Percentiles rank a stretch among this genome's conserved stretches.
Evolutionary conservation across 2,888 invertebrate species (phyloP).

Genomic region (Watsonalla binaria): DNA sequence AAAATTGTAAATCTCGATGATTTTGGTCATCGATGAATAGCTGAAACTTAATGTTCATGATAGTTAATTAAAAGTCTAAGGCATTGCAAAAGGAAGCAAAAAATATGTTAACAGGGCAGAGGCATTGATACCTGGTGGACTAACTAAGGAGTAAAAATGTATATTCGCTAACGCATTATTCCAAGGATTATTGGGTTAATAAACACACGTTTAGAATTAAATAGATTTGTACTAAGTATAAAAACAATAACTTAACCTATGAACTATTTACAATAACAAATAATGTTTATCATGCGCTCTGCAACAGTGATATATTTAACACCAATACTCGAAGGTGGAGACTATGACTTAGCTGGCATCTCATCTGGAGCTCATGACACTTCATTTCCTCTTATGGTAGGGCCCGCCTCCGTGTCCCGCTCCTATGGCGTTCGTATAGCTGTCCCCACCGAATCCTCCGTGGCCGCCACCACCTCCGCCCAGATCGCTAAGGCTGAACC

Average conservation of each 20-base stretch:
- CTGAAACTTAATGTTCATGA: too few relatives aligned
- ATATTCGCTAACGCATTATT: too few relatives aligned
- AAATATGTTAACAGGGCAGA: too few relatives aligned
- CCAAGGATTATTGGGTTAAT: not conserved
- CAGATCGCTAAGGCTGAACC: constrained; percentile 28
- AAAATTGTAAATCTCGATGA: too few relatives aligned
- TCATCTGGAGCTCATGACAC: constrained; percentile 15
- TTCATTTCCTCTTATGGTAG: constrained; percentile 54
- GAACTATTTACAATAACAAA: constrained; percentile 55
- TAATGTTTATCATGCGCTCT: constrained; percentile 36
- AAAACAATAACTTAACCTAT: constrained; percentile 62
- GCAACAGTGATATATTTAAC: constrained; percentile 29
- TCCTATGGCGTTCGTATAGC: constrained; percentile 60
- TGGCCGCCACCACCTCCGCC: constrained; percentile 36
- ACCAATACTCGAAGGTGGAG: constrained; percentile 13
- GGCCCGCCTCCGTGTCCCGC: constrained; percentile 73
- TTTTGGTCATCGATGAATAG: too few relatives aligned
- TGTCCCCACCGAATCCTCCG: constrained; percentile 54
- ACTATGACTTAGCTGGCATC: constrained; percentile 67
- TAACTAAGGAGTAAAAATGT: too few relatives aligned
- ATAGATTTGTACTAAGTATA: constrained; percentile 47
- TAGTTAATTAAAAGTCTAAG: too few relatives aligned
- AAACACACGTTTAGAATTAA: constrained; percentile 17
- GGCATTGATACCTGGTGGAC: too few relatives aligned
- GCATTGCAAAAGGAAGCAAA: too few relatives aligned